Evolutionary conservation across 2,113 vertebrate genomes (phyloP).

Genomic region (Eptatretus burgeri): DNA sequence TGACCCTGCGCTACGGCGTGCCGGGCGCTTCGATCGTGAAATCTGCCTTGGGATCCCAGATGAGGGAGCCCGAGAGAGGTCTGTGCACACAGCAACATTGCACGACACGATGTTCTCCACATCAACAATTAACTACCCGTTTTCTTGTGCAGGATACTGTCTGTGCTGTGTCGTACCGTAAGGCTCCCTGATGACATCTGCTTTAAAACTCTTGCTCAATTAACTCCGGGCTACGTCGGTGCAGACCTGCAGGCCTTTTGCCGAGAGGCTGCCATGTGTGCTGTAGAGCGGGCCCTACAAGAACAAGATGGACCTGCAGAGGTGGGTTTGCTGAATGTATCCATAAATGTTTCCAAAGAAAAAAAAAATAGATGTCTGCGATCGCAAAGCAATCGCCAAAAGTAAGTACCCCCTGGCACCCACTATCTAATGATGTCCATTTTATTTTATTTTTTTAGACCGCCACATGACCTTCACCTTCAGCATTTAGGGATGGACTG

Average conservation of each 20-base stretch:
- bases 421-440: no score
- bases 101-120: neutral
- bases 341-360: no score
- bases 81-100: slow-evolving; percentile 1
- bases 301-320: no score
- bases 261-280: slow-evolving; percentile 46
- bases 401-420: no score
- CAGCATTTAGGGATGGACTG: no score
- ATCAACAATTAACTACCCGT: neutral
- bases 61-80: slow-evolving; percentile 51
- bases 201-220: slow-evolving; percentile 31
- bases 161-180: slow-evolving; percentile 52
- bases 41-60: slow-evolving; percentile 81
- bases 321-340: no score
- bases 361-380: no score
- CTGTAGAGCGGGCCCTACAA: slow-evolving; percentile 32
- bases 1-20: slow-evolving; percentile 62
- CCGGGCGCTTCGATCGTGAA: slow-evolving; percentile 71
- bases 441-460: no score
- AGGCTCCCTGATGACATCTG: slow-evolving; percentile 33
- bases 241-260: slow-evolving; percentile 82
- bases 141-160: slow-evolving; percentile 36
- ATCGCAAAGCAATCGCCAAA: no score
- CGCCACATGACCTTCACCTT: no score
- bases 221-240: slow-evolving; percentile 68